A percentile compares a stretch with the other conserved stretches of the same genome.
These are phyloP conservation scores for silkworm (Bombyx mori) DNA, from an alignment of 1,140 invertebrate genomes.

Conservation along the genomic window ASM3026992v2 NC_085112.1:535001-535500, in stretches of 20 bases:
- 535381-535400: constrained; percentile 33
- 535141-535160: background rate
- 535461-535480: background rate
- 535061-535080: too few relatives aligned
- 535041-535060: too few relatives aligned
- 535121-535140: background rate
- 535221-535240: constrained; percentile 30
- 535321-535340: constrained; percentile 10
- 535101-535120: too few relatives aligned
- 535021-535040: too few relatives aligned
- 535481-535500: constrained; percentile 3
- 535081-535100: too few relatives aligned
- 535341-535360: constrained; percentile 7
- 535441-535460: constrained; percentile 5
- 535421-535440: constrained; percentile 15
- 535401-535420: constrained; percentile 31
- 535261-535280: constrained; percentile 3
- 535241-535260: constrained; percentile 12
- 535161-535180: constrained; percentile 11
- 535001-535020: too few relatives aligned
- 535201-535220: constrained; percentile 58
- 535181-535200: constrained; percentile 33
- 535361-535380: constrained; percentile 17
- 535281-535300: constrained; percentile 10
- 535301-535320: background rate